Evolutionary conservation across 1,140 invertebrate species (phyloP).

Genomic region (Aradophagus sp.): DNA sequence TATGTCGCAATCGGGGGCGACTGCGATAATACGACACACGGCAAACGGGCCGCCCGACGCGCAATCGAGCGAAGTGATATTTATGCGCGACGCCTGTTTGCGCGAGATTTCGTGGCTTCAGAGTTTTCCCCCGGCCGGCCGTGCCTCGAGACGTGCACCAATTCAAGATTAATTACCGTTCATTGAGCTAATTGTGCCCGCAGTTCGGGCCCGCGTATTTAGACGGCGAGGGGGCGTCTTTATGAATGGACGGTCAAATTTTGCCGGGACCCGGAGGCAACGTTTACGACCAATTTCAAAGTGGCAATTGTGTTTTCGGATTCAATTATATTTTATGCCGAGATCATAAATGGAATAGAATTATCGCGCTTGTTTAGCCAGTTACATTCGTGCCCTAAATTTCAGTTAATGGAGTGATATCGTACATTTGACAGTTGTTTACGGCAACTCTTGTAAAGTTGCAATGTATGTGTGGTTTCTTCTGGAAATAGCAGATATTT

Average conservation of each 20-base stretch:
- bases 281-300: not conserved
- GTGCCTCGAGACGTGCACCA: constrained; percentile 16
- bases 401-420: too few species aligned
- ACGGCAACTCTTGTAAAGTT: too few species aligned
- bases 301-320: too few species aligned
- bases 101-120: constrained; percentile 10
- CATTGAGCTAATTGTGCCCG: constrained; percentile 53
- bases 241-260: constrained; percentile 32
- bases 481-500: too few species aligned
- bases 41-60: not conserved
- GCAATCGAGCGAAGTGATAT: constrained; percentile 17
- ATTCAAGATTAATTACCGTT: constrained; percentile 56
- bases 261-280: not conserved
- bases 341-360: too few species aligned
- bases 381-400: too few species aligned
- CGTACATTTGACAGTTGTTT: too few species aligned
- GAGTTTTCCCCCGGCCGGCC: too few species aligned
- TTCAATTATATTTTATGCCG: too few species aligned
- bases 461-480: too few species aligned
- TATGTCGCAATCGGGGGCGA: constrained; percentile 47
- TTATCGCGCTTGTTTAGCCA: too few species aligned
- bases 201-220: constrained; percentile 19
- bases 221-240: constrained; percentile 1
- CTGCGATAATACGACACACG: constrained; percentile 39
- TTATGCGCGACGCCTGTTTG: constrained; percentile 11